A percentile compares a stretch with the other conserved stretches of the same genome.
Evolutionary conservation across 2,888 invertebrate genomes (phyloP).

Genomic region (Himalopsyche tibetana): DNA sequence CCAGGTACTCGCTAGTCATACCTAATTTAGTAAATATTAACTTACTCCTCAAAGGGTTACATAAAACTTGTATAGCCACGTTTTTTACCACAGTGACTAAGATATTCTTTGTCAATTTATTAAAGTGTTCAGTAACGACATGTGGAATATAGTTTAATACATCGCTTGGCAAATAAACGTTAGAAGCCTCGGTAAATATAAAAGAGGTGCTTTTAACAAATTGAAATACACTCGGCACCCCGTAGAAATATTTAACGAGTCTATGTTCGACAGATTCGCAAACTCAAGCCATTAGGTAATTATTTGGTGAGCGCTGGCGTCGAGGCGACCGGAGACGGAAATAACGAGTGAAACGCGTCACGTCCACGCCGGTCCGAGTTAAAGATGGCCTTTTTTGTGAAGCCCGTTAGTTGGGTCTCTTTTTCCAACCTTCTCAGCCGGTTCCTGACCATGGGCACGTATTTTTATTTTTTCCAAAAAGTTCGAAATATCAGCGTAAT

Average conservation of each 20-base stretch:
- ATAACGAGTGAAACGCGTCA: conserved; percentile 50
- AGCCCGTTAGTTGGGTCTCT: conserved; percentile 45
- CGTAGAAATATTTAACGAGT: not conserved
- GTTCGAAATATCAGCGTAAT: conserved; percentile 59
- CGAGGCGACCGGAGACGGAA: conserved; percentile 29
- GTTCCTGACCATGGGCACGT: conserved; percentile 61
- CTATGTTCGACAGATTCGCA: conserved; percentile 30
- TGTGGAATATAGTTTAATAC: not conserved
- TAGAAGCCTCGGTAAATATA: not conserved
- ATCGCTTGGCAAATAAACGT: not conserved
- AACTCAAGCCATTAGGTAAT: conserved; percentile 57
- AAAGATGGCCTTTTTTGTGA: conserved; percentile 52
- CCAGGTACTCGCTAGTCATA: too few relatives aligned
- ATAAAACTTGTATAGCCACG: too few relatives aligned
- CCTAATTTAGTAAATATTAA: too few relatives aligned
- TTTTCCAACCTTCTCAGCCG: conserved; percentile 4
- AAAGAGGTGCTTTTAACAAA: conserved; percentile 35
- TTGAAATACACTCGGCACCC: conserved; percentile 9
- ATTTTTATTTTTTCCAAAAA: conserved; percentile 62
- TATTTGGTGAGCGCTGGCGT: conserved; percentile 52
- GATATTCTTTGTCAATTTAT: not conserved
- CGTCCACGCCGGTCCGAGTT: conserved; percentile 41
- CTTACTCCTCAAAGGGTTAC: too few relatives aligned
- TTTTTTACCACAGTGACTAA: too few relatives aligned
- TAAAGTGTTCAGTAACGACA: not conserved